These are phyloP conservation scores for Anguilla marmorata DNA, from an alignment of 2,797 vertebrate genomes.

Conservation along the genomic window DNA sequence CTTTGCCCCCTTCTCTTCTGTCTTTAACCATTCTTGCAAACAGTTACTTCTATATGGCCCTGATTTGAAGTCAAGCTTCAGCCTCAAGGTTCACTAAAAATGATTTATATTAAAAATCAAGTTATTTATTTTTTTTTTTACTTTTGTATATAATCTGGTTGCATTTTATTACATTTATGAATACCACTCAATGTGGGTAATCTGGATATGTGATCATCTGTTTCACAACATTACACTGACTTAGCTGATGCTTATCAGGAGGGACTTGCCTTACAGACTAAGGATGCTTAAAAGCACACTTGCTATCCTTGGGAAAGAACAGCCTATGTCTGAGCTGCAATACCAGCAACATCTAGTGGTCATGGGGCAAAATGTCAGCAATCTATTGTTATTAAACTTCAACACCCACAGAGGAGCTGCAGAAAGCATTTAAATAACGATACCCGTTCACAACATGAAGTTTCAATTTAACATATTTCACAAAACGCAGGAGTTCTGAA, in stretches of 20 bases:
- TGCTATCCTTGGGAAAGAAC: neutral
- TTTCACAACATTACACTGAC: neutral
- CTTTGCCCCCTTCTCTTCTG: too few relatives aligned
- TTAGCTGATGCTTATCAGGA: neutral
- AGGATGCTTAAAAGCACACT: neutral
- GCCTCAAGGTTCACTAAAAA: too few relatives aligned
- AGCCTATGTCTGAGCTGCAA: neutral
- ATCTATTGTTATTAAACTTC: neutral
- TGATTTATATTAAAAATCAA: neutral
- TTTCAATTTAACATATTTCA: too few relatives aligned
- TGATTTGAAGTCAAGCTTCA: too few relatives aligned
- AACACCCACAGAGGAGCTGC: neutral
- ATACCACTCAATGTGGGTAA: neutral
- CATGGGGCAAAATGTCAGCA: neutral
- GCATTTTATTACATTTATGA: neutral
- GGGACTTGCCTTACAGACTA: neutral
- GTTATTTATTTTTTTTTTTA: neutral
- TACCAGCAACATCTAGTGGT: conserved; percentile 21
- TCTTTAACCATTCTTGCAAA: too few relatives aligned
- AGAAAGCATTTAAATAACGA: neutral
- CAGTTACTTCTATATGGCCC: too few relatives aligned
- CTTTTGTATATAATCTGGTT: neutral
- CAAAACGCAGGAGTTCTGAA: too few relatives aligned
- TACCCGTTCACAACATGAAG: neutral
- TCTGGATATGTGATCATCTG: neutral